phyloP scores from a whole-genome alignment of 1,140 invertebrate species.

The Maniola jurtina region DNA sequence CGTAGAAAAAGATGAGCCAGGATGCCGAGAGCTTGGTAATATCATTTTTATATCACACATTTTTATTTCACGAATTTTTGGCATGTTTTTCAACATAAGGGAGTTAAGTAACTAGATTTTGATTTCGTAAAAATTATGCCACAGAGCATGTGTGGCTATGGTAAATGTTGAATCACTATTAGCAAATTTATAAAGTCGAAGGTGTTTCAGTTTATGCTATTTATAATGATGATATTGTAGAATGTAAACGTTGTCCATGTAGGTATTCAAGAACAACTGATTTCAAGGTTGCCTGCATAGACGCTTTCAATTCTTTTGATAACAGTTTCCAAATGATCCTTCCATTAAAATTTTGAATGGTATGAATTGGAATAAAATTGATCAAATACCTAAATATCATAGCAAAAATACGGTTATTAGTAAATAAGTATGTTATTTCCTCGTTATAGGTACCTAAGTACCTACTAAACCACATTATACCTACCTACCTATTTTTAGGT shows the following conservation, averaged over 20 bases:
- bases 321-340: neutral
- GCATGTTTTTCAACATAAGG: no score
- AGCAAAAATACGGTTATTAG: no score
- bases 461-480: no score
- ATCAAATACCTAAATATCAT: no score
- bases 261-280: slow-evolving; percentile 35
- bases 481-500: no score
- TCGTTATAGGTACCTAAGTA: no score
- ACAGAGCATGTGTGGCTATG: neutral
- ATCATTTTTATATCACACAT: slow-evolving; percentile 56
- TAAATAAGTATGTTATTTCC: no score
- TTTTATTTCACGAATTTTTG: neutral
- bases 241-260: slow-evolving; percentile 41
- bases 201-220: slow-evolving; percentile 53
- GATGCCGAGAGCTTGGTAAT: slow-evolving; percentile 78
- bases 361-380: no score
- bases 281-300: slow-evolving; percentile 42
- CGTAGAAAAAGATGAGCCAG: slow-evolving; percentile 77
- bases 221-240: slow-evolving; percentile 64
- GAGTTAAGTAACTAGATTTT: no score
- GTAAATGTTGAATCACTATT: slow-evolving; percentile 36
- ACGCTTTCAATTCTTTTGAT: neutral
- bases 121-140: neutral
- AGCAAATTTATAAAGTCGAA: slow-evolving; percentile 35
- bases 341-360: no score